Percentiles rank a stretch among this genome's conserved stretches.
Evolutionary conservation across 2,797 vertebrate genomes (phyloP).

Genomic region (Bradypus variegatus): DNA sequence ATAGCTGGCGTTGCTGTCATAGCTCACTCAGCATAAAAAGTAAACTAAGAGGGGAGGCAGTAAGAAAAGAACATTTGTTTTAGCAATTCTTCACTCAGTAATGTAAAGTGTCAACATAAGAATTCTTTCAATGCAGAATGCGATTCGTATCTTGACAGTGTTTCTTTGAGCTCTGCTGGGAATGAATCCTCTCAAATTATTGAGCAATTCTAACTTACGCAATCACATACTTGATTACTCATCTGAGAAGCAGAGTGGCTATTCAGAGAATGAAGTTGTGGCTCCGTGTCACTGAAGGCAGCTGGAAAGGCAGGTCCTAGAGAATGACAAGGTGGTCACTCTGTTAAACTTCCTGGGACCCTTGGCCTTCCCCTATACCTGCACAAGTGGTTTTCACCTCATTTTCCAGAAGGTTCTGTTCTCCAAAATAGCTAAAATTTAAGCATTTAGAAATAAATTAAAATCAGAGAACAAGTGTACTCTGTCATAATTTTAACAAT

Average conservation of each 20-base stretch:
- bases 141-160: constrained; percentile 62
- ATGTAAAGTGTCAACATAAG: constrained; percentile 49
- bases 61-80: constrained; percentile 46
- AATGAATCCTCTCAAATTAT: constrained; percentile 64
- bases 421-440: constrained; percentile 16
- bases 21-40: constrained; percentile 40
- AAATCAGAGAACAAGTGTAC: constrained; percentile 17
- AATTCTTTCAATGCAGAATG: constrained; percentile 46
- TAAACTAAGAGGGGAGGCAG: constrained; percentile 5
- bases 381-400: neutral
- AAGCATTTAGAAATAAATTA: constrained; percentile 21
- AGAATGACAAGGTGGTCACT: constrained; percentile 53
- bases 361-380: neutral
- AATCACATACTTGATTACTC: constrained; percentile 65
- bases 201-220: constrained; percentile 72
- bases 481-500: constrained; percentile 12
- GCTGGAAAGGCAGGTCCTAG: constrained; percentile 51
- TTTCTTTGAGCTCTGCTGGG: constrained; percentile 70
- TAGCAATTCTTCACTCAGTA: neutral
- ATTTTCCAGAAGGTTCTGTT: neutral
- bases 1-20: constrained; percentile 26
- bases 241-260: constrained; percentile 64
- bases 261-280: constrained; percentile 67
- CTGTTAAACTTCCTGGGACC: neutral
- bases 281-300: neutral